Conservation (phyloP, 2,113 vertebrate species). For the Sarotherodon lohbergeri region DNA sequence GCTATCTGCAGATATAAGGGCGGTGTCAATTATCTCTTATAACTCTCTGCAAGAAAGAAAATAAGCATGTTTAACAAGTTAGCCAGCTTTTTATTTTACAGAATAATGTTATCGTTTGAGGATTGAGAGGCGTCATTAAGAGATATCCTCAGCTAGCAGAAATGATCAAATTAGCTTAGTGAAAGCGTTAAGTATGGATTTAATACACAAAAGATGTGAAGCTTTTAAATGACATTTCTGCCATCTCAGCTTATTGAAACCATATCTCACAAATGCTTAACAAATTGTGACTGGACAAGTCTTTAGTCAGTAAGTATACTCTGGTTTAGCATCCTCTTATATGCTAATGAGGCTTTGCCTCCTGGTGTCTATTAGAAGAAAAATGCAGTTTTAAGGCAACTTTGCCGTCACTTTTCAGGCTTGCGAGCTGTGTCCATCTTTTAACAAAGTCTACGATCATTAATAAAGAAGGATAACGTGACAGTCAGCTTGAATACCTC, state of each 20-base stretch:
- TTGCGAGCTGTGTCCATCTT: not conserved
- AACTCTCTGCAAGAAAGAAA: not conserved
- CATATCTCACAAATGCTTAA: not conserved
- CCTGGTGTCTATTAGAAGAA: not conserved
- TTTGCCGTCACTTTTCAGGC: not conserved
- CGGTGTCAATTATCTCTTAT: not conserved
- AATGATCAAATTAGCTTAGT: fast-evolving
- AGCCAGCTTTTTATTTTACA: not conserved
- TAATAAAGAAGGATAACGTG: not conserved
- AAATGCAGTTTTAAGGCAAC: not conserved
- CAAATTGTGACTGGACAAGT: not conserved
- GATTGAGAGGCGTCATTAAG: not conserved
- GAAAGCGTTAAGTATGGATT: not conserved
- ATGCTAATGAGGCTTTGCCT: fast-evolving
- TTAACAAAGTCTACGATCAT: not conserved
- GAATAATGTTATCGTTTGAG: not conserved
- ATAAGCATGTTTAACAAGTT: not conserved
- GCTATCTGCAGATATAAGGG: not conserved
- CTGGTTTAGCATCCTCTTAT: not conserved
- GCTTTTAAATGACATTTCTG: not conserved
- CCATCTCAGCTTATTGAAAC: not conserved
- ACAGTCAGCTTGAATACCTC: not conserved
- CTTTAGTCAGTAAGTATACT: not conserved
- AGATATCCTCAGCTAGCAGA: not conserved
- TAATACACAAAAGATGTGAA: not conserved